Conservation (phyloP, 2,113 vertebrate genomes). For the Campylomormyrus tamandua region DNA sequence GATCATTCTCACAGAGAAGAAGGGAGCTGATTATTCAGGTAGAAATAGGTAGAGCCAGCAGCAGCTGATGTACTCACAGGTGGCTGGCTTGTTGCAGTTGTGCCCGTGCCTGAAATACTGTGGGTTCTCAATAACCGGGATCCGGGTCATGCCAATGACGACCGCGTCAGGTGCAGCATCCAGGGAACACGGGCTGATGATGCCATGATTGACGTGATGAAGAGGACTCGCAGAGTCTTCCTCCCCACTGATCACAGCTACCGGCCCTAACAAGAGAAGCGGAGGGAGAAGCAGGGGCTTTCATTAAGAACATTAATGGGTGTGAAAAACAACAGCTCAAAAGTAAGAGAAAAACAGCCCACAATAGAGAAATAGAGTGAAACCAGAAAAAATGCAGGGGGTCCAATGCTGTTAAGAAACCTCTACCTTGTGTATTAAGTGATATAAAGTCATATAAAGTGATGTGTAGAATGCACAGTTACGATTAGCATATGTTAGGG, state of each 20-base stretch:
- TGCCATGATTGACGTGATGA: slow-evolving; percentile 94
- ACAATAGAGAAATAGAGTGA: neutral
- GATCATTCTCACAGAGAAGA: neutral
- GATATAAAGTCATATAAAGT: no score
- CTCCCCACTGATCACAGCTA: slow-evolving; percentile 93
- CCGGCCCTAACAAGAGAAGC: slow-evolving; percentile 67
- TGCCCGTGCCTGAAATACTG: slow-evolving; percentile 95
- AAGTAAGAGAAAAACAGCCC: neutral
- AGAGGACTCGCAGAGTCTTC: slow-evolving; percentile 96
- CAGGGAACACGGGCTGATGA: slow-evolving; percentile 82
- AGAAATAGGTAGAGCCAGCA: neutral
- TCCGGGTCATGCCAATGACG: slow-evolving; percentile 94
- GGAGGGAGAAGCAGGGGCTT: neutral
- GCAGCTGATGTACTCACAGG: slow-evolving; percentile 68
- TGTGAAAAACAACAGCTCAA: neutral
- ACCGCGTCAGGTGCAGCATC: slow-evolving; percentile 85
- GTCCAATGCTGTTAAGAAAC: neutral
- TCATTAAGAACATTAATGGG: neutral
- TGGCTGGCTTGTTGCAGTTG: slow-evolving; percentile 93
- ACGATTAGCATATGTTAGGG: neutral
- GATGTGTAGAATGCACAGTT: neutral
- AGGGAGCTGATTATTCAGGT: neutral
- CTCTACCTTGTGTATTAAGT: neutral
- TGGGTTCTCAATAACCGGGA: slow-evolving; percentile 92
- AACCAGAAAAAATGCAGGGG: neutral